phyloP scores from a whole-genome alignment of 2,797 vertebrate genomes.

The Eulemur rubriventer region DNA sequence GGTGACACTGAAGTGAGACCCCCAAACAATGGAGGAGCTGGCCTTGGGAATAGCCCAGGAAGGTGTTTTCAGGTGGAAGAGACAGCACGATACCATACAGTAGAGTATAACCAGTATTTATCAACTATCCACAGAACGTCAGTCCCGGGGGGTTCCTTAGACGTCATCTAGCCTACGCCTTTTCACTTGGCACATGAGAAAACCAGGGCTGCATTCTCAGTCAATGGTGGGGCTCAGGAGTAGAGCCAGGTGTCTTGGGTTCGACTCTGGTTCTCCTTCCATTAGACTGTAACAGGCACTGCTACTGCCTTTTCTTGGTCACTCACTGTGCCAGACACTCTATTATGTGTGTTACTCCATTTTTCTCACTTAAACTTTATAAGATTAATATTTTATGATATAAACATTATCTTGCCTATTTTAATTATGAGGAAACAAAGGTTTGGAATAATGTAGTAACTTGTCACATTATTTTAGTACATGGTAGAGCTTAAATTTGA shows the following conservation, averaged over 20 bases:
- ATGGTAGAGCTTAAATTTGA: not conserved
- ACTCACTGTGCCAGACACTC: not conserved
- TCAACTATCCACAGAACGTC: not conserved
- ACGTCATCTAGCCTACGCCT: not conserved
- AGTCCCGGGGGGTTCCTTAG: not conserved
- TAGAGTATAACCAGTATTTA: not conserved
- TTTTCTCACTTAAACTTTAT: not conserved
- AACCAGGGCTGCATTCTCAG: not conserved
- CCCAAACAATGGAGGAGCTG: not conserved
- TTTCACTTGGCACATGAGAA: not conserved
- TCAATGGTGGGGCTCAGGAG: not conserved
- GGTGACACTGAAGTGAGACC: not conserved
- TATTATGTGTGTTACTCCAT: not conserved
- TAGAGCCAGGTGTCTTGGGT: not conserved
- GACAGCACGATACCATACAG: not conserved
- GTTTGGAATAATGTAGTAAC: not conserved
- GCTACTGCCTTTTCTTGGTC: not conserved
- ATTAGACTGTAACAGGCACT: not conserved
- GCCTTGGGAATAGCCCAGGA: not conserved
- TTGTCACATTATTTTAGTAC: not conserved
- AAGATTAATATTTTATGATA: too few species aligned
- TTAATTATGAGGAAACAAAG: conserved; percentile 3
- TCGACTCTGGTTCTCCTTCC: not conserved
- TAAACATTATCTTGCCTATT: not conserved
- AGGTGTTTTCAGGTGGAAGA: not conserved